These are phyloP conservation scores for Ceratina australensis DNA, from an alignment of 1,140 invertebrate species.

Conservation along the genomic window DNA sequence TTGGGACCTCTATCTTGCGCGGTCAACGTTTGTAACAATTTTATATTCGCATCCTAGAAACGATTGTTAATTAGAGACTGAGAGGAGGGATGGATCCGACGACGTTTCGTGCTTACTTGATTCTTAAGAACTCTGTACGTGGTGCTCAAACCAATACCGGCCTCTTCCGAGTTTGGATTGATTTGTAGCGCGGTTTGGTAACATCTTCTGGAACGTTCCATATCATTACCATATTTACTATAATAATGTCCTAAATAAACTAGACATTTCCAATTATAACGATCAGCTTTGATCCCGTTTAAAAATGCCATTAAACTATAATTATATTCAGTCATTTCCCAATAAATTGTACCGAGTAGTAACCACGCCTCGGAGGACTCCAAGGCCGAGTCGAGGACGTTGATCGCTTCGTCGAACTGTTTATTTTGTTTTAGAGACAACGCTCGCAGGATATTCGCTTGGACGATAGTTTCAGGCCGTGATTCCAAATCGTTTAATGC, in stretches of 20 bases:
- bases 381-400: conserved; percentile 77
- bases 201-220: conserved; percentile 87
- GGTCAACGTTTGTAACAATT: conserved; percentile 83
- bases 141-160: conserved; percentile 87
- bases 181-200: conserved; percentile 90
- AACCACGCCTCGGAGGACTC: conserved; percentile 81
- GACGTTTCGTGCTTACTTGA: conserved; percentile 77
- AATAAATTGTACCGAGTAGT: conserved; percentile 85
- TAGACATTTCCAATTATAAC: conserved; percentile 86
- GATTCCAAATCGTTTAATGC: conserved; percentile 69
- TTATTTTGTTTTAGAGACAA: conserved; percentile 75
- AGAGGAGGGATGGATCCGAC: neutral
- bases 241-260: conserved; percentile 89
- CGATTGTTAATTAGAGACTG: neutral
- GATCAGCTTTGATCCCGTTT: conserved; percentile 87
- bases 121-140: conserved; percentile 85
- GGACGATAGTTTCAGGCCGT: conserved; percentile 61
- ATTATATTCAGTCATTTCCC: conserved; percentile 82
- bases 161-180: conserved; percentile 83
- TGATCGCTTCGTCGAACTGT: conserved; percentile 80
- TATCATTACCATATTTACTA: conserved; percentile 80
- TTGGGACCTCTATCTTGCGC: conserved; percentile 80
- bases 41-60: conserved; percentile 83
- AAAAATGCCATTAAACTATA: conserved; percentile 84
- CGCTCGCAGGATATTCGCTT: conserved; percentile 67